A percentile compares a stretch with the other conserved stretches of the same genome.
phyloP scores from a whole-genome alignment of 2,797 vertebrate genomes.

The Spea hammondii region DNA sequence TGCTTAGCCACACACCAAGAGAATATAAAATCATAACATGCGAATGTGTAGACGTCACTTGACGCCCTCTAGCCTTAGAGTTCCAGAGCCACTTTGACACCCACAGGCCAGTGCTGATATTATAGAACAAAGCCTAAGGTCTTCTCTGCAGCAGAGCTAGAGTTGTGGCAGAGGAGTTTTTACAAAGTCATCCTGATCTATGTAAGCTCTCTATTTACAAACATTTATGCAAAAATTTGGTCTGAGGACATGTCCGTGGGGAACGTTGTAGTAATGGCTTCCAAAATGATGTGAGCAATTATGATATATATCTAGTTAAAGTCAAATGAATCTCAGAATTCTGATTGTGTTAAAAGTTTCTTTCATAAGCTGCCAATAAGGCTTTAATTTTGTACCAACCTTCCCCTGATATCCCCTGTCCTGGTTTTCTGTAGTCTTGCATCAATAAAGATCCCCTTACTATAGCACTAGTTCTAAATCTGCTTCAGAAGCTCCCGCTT shows the following conservation, averaged over 20 bases:
- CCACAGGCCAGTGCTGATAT: no score
- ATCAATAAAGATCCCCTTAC: constrained; percentile 3
- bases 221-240: no score
- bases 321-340: constrained; percentile 21
- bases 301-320: constrained; percentile 17
- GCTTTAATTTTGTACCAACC: background rate
- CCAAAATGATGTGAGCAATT: constrained; percentile 16
- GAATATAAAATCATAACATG: no score
- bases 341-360: constrained; percentile 17
- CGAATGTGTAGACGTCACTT: no score
- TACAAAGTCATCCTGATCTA: no score
- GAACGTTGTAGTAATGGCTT: background rate
- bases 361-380: constrained; percentile 38
- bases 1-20: no score
- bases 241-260: background rate
- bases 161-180: no score
- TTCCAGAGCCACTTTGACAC: no score
- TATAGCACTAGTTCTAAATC: constrained; percentile 25
- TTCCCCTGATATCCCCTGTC: constrained; percentile 13
- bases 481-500: constrained; percentile 45
- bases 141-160: no score
- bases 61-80: no score
- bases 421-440: constrained; percentile 27
- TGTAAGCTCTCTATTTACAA: no score
- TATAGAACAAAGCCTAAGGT: no score